These are phyloP conservation scores for Ligdia adustata DNA, from an alignment of 2,888 invertebrate species.

Conservation along the genomic window DNA sequence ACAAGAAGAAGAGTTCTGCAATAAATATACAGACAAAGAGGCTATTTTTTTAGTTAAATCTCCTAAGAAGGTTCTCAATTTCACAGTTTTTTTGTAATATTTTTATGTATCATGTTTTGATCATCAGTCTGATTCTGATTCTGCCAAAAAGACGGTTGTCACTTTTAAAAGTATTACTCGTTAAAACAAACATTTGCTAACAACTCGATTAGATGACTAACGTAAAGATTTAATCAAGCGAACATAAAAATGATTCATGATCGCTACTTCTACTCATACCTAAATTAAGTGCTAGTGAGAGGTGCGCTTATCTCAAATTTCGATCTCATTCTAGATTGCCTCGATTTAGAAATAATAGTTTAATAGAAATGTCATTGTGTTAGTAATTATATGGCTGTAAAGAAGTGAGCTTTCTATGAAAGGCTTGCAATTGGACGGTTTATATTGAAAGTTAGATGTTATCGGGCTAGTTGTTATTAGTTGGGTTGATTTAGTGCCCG, in stretches of 20 bases:
- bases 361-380: constrained; percentile 70
- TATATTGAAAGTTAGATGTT: constrained; percentile 79
- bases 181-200: constrained; percentile 13
- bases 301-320: constrained; percentile 37
- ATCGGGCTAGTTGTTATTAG: constrained; percentile 77
- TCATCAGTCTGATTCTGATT: no score
- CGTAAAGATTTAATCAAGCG: constrained; percentile 12
- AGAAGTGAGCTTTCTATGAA: constrained; percentile 74
- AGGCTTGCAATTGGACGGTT: constrained; percentile 72
- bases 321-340: constrained; percentile 52
- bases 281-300: constrained; percentile 31
- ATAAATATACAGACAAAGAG: no score
- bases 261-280: constrained; percentile 3
- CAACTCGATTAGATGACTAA: constrained; percentile 11
- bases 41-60: no score
- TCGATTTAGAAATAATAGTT: constrained; percentile 53
- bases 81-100: no score
- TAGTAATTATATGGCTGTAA: constrained; percentile 69
- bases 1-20: no score
- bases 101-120: no score
- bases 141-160: no score
- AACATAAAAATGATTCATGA: constrained; percentile 19
- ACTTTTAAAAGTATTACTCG: no score
- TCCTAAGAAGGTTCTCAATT: no score
- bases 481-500: constrained; percentile 69